Evolutionary conservation across 1,140 invertebrate genomes (phyloP), one percentile per base, ranked within the genome.

Genomic region (Manduca sexta): DNA sequence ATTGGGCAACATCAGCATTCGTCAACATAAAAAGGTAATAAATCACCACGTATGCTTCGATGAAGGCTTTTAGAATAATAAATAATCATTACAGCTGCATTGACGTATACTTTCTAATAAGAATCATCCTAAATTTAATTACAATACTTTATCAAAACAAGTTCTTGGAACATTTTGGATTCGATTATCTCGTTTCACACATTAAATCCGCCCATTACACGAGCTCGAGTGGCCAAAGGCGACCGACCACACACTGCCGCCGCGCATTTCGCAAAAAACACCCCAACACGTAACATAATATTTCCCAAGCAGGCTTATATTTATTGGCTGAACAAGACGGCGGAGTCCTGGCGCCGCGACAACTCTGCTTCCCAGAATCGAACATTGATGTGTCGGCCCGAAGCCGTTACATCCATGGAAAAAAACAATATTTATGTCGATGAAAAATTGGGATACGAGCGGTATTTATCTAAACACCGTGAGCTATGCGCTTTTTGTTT

Each of bases 371-470:
- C 79, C 66, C 67, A 82, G 82, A 83, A 84, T 45, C 51, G 71
- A 80, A 59, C 64, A 59, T 64, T 64, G 67, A 71, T 66, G 74
- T 73, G 81, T 73, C 80, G 71, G 71, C 74, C 63, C 68, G 56
- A 68, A 75, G 75, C 79, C 77, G 81, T 85, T 85, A 82, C 74
- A 69, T 74, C 63, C 67, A 52, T 60, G 69, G 70, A 80, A 83
- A n/a, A n/a, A n/a, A 85, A 83, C 66, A 68, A 78, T 83, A 83
- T 85, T 85, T 85, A 83, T 81, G 81, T 75, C 56, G 69, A 76
- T 53, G 74, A 81, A 83, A 83, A 83, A 73, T 72, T 62, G 71
- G 74, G 74, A 81, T 74, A 65, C 72, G 64, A 70, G 43, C 58
- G 58, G 68, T 75, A 80, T 80, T 81, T 81, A 72, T 84, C 71